A percentile compares a stretch with the other conserved stretches of the same genome.
These are phyloP conservation scores for Porites cylindrica DNA, from an alignment of 92 coral and sea anemone species.

Conservation along the genomic window DNA sequence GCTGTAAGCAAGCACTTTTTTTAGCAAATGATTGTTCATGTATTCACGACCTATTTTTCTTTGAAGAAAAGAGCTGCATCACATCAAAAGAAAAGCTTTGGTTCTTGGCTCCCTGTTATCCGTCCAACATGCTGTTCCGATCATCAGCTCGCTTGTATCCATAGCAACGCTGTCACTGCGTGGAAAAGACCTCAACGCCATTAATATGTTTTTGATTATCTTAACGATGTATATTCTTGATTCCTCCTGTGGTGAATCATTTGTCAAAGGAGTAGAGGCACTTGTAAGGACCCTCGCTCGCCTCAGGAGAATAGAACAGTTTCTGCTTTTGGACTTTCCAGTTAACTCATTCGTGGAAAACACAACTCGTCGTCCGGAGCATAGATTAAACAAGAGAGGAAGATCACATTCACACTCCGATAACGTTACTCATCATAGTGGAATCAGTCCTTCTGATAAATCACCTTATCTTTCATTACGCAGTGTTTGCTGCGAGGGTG, in stretches of 20 bases:
- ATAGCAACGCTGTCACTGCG: slow-evolving; percentile 10
- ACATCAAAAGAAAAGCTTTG: slow-evolving; percentile 14
- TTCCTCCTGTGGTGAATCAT: slow-evolving; percentile 23
- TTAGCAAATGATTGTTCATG: not conserved
- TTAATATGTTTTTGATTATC: slow-evolving; percentile 12
- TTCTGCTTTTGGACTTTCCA: slow-evolving; percentile 24
- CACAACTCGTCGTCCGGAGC: not conserved
- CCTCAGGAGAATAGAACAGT: slow-evolving; percentile 23
- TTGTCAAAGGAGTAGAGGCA: slow-evolving; percentile 30
- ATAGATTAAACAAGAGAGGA: not conserved
- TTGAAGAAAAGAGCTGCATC: slow-evolving; percentile 22
- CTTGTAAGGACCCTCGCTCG: slow-evolving; percentile 15
- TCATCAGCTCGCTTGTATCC: slow-evolving; percentile 24
- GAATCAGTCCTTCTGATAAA: not conserved
- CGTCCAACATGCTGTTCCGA: slow-evolving; percentile 32
- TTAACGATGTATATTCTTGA: slow-evolving; percentile 36
- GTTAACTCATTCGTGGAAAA: not conserved
- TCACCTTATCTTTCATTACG: slow-evolving; percentile 8
- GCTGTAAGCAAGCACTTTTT: not conserved
- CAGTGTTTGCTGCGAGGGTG: slow-evolving; percentile 33
- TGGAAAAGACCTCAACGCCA: slow-evolving; percentile 23
- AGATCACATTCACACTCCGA: not conserved
- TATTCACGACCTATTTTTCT: not conserved
- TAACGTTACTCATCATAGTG: not conserved
- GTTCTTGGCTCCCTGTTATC: slow-evolving; percentile 7